Conservation (phyloP, 2,113 vertebrate genomes). For the Xyliphius kryptos region DNA sequence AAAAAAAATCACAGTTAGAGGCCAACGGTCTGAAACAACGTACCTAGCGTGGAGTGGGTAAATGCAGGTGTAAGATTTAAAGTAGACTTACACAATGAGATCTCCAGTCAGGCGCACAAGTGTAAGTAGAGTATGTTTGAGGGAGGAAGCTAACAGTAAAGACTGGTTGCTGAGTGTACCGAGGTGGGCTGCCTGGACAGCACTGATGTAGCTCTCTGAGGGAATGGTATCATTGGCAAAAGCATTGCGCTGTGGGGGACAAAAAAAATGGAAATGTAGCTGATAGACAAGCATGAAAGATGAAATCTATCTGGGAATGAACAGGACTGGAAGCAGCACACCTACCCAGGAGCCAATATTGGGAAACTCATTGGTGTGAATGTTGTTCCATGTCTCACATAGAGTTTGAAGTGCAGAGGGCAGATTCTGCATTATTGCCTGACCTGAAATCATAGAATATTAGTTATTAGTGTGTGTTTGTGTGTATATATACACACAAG, state of each 20-base stretch:
- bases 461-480: too few species aligned
- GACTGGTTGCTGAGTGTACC: conserved; percentile 89
- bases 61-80: too few species aligned
- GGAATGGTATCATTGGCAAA: conserved; percentile 97
- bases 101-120: conserved; percentile 92
- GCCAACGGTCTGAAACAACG: too few species aligned
- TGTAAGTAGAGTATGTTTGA: conserved; percentile 91
- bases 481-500: too few species aligned
- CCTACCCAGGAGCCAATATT: conserved; percentile 98
- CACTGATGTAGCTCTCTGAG: conserved; percentile 94
- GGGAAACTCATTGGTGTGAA: conserved; percentile 95
- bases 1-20: too few species aligned
- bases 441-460: conserved; percentile 70
- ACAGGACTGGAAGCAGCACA: too few species aligned
- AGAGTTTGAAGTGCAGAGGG: conserved; percentile 82
- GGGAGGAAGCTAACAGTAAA: conserved; percentile 83
- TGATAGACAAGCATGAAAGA: too few species aligned
- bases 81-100: conserved; percentile 96
- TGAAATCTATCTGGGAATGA: too few species aligned
- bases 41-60: too few species aligned
- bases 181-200: conserved; percentile 91
- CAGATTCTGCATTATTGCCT: conserved; percentile 83
- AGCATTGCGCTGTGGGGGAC: conserved; percentile 84
- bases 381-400: conserved; percentile 91
- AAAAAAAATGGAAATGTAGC: conserved; percentile 33